Evolutionary conservation across 2,888 invertebrate genomes (phyloP).

Genomic region (Leptinotarsa peninsularis): DNA sequence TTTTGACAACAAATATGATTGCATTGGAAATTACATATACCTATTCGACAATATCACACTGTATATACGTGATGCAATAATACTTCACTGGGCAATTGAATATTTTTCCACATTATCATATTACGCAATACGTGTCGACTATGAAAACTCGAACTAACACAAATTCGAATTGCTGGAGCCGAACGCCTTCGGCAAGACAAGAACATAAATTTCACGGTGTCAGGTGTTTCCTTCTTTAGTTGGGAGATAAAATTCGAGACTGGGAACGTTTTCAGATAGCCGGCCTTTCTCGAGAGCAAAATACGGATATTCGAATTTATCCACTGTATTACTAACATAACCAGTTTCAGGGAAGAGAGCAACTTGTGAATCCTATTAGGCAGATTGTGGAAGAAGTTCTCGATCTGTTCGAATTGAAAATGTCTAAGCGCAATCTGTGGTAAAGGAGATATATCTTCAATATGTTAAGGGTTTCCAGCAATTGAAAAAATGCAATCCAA

Average conservation of each 20-base stretch:
- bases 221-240: conserved; percentile 33
- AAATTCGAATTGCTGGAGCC: conserved; percentile 33
- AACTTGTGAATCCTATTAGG: conserved; percentile 15
- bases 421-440: background rate
- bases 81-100: too few relatives aligned
- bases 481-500: too few relatives aligned
- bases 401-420: conserved; percentile 6
- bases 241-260: conserved; percentile 31
- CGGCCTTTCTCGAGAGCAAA: conserved; percentile 3
- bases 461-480: too few relatives aligned
- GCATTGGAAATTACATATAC: too few relatives aligned
- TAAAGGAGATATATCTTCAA: too few relatives aligned
- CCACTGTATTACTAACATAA: conserved; percentile 13
- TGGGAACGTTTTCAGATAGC: conserved; percentile 12
- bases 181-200: conserved; percentile 30
- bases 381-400: background rate
- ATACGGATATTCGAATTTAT: conserved; percentile 10
- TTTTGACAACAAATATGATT: too few relatives aligned
- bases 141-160: background rate
- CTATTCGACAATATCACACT: too few relatives aligned
- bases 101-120: background rate
- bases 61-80: too few relatives aligned
- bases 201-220: conserved; percentile 36
- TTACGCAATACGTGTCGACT: background rate
- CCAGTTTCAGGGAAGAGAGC: conserved; percentile 6